Base-by-base conservation (phyloP, 2,888 invertebrate genomes). In the Tanytarsus gracilentus region DNA sequence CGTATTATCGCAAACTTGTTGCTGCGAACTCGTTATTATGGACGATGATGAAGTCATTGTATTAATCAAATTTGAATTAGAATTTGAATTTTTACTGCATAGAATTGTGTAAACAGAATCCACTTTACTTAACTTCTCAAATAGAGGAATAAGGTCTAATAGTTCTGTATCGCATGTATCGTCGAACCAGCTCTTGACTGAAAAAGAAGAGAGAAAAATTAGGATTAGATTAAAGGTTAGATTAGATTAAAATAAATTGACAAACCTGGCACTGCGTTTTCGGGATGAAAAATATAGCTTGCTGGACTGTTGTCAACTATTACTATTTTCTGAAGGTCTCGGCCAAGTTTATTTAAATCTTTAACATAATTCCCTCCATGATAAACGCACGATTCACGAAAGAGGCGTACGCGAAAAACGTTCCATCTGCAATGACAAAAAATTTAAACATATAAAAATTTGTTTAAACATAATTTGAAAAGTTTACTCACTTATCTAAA, bases 301-400 rank as follows among this genome's bases (percentile, higher is more conserved):
- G 97, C 97, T 69, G 99, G 99, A 70, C 98, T 99, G 79, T 99
- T 99, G 81, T 99, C 99, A 67, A 99, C 92, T 70, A 99, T 99
- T 70, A 99, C 87, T 70, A 97, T 94, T 75, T 94, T 90, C 69
- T 92, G 87, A 73, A 99, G 79, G 77, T 97, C 95, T 65, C 99
- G 83, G 63, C 99, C 99, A 66, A 99, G 80, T 72, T 94, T 91
- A 80, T 95, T 95, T 70, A 99, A 84, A 81, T 99, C 99, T 82
- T 99, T 99, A 69, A 99, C 98, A 79, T 99, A 99, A 79, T 98
- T 99, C 68, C 99, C 99, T 76, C 95, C 84, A 79, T 99, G 95
- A 82, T 96, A 99, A 75, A 98, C 98, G 80, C 99, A 99, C 68
- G 98, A 96, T 82, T 99, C 99, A 75, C 99, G 85, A 82, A 99